These are phyloP conservation scores for Ictidomys tridecemlineatus DNA, from an alignment of 2,113 vertebrate genomes.

Conservation along the genomic window DNA sequence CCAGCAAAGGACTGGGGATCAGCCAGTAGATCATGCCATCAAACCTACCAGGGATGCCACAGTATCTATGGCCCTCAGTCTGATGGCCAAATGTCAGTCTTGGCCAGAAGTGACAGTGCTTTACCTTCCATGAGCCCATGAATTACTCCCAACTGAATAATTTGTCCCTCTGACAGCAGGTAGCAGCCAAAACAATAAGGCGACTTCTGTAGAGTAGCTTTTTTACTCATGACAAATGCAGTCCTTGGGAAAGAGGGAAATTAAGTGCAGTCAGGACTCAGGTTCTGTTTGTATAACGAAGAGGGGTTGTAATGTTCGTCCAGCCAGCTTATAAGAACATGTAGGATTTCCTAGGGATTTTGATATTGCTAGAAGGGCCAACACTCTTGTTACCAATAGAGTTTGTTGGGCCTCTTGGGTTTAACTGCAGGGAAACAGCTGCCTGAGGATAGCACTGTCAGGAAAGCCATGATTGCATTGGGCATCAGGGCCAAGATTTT, in stretches of 20 bases:
- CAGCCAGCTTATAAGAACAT: background rate
- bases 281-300: background rate
- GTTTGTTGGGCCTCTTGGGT: conserved; percentile 47
- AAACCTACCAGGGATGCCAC: background rate
- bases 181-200: background rate
- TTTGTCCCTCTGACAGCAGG: background rate
- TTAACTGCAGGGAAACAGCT: background rate
- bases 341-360: conserved; percentile 22
- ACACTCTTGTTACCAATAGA: conserved; percentile 50
- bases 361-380: conserved; percentile 41
- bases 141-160: conserved; percentile 38
- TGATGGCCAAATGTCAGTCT: background rate
- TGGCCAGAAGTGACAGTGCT: conserved; percentile 7
- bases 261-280: background rate
- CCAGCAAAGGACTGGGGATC: background rate
- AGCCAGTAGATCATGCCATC: background rate
- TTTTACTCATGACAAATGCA: background rate
- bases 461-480: conserved; percentile 74
- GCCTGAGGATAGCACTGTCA: conserved; percentile 76
- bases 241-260: conserved; percentile 14
- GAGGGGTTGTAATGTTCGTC: background rate
- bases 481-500: conserved; percentile 74
- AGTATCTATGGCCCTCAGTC: background rate
- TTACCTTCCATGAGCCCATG: background rate
- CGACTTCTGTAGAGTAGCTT: background rate